These are phyloP conservation scores for Trichopoda pennipes DNA, from an alignment of 2,888 invertebrate species.

Conservation along the genomic window DNA sequence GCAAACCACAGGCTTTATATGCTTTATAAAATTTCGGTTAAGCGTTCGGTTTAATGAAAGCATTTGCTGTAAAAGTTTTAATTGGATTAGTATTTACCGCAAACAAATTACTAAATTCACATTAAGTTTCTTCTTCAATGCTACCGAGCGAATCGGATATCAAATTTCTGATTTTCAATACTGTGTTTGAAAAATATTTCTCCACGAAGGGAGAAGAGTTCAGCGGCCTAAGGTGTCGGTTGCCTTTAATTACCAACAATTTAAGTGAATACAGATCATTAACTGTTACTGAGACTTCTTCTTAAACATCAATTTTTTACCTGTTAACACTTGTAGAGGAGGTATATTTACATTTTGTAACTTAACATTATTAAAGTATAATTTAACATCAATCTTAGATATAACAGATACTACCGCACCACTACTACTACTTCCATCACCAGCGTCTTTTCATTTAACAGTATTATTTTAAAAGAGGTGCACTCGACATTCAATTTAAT, in stretches of 20 bases:
- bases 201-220: neutral
- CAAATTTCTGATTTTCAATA: neutral
- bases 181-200: slow-evolving; percentile 12
- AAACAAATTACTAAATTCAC: neutral
- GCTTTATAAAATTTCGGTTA: neutral
- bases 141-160: neutral
- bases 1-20: slow-evolving; percentile 43
- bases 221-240: too few species aligned
- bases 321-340: too few species aligned
- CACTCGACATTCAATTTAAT: neutral
- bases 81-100: neutral
- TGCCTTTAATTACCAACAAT: too few species aligned
- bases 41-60: neutral
- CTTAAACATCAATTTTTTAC: neutral
- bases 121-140: too few species aligned
- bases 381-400: slow-evolving; percentile 14
- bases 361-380: slow-evolving; percentile 15
- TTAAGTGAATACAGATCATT: too few species aligned
- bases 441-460: slow-evolving; percentile 14
- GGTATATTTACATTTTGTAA: slow-evolving; percentile 15
- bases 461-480: too few species aligned
- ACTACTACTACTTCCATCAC: slow-evolving; percentile 31
- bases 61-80: neutral
- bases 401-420: slow-evolving; percentile 45
- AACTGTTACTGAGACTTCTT: too few species aligned